phyloP scores from a whole-genome alignment of 2,797 vertebrate genomes.

The Bucorvus abyssinicus region DNA sequence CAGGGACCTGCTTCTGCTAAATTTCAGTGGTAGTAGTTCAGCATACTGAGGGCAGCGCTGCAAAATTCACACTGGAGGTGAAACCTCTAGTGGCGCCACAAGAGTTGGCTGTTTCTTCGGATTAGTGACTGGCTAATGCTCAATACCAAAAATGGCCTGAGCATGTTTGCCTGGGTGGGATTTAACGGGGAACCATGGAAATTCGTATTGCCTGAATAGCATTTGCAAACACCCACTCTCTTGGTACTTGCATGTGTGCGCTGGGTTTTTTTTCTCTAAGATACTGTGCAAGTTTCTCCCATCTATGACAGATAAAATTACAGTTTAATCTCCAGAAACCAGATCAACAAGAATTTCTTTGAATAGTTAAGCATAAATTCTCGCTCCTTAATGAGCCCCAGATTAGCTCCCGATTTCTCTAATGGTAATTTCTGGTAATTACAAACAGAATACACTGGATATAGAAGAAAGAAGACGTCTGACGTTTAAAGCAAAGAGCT shows the following conservation, averaged over 20 bases:
- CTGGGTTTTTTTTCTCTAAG: constrained; percentile 14
- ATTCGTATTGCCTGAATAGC: not conserved
- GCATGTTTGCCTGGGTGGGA: not conserved
- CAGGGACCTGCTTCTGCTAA: not conserved
- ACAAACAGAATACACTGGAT: constrained; percentile 48
- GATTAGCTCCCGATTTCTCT: constrained; percentile 20
- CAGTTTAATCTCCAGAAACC: constrained; percentile 73
- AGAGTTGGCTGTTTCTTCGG: not conserved
- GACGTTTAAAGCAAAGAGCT: constrained; percentile 25
- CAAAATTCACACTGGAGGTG: not conserved
- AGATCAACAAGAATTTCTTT: constrained; percentile 68
- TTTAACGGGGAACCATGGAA: not conserved
- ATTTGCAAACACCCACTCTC: constrained; percentile 22
- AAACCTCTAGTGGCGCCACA: not conserved
- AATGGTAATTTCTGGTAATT: constrained; percentile 52
- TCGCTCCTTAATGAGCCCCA: constrained; percentile 15
- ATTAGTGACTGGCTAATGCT: not conserved
- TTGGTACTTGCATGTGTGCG: not conserved
- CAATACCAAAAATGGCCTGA: not conserved
- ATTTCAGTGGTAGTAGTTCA: not conserved
- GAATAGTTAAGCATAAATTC: constrained; percentile 59
- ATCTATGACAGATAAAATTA: constrained; percentile 67
- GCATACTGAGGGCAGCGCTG: not conserved
- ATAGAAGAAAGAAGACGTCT: constrained; percentile 39
- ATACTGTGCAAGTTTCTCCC: constrained; percentile 55